Evolutionary conservation across 2,797 vertebrate genomes (phyloP).

Genomic region (Megaceryle alcyon): DNA sequence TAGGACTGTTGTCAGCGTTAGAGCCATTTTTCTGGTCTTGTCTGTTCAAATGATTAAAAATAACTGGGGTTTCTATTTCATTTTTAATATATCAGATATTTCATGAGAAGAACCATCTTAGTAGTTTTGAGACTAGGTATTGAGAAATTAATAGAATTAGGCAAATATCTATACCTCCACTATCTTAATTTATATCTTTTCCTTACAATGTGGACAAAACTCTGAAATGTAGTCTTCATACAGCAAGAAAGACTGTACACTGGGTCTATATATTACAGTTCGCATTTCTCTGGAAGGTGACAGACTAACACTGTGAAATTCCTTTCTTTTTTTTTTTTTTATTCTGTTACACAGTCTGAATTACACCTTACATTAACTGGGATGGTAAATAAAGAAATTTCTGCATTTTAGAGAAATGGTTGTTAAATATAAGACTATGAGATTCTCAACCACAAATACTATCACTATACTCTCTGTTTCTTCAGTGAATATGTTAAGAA

Average conservation of each 20-base stretch:
- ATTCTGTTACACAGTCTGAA: not conserved
- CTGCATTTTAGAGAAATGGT: not conserved
- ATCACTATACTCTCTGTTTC: not conserved
- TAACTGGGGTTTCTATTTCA: not conserved
- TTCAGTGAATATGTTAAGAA: not conserved
- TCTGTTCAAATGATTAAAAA: not conserved
- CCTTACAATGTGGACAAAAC: rapidly evolving
- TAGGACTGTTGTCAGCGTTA: not conserved
- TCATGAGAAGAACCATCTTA: not conserved
- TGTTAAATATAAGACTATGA: not conserved
- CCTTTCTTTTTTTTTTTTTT: not conserved
- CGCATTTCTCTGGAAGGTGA: not conserved
- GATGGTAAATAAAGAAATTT: not conserved
- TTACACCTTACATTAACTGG: not conserved
- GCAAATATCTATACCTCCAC: not conserved
- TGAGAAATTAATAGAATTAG: not conserved
- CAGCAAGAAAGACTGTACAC: not conserved
- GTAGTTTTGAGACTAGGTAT: not conserved
- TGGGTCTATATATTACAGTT: not conserved
- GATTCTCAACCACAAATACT: not conserved
- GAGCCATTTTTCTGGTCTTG: not conserved
- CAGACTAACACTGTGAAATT: not conserved
- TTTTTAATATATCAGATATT: not conserved
- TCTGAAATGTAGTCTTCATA: not conserved
- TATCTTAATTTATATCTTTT: not conserved